These are phyloP conservation scores for Pygoscelis antarcticus DNA, from an alignment of 2,113 vertebrate species.

Conservation along the genomic window DNA sequence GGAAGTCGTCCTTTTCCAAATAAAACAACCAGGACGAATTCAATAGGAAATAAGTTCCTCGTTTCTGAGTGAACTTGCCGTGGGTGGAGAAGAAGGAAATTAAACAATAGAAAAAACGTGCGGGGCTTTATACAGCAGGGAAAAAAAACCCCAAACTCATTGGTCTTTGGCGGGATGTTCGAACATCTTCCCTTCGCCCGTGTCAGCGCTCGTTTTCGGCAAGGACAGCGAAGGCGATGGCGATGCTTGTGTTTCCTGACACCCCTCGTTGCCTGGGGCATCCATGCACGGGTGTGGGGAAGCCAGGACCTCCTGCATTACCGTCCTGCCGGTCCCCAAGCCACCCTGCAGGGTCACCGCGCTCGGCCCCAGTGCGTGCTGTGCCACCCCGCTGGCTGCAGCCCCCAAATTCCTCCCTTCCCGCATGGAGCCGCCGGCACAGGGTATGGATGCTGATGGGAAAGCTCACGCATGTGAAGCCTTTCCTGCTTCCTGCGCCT, in stretches of 20 bases:
- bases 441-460: accelerated
- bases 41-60: constrained; percentile 60
- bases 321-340: accelerated
- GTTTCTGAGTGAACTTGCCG: constrained; percentile 36
- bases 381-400: not conserved
- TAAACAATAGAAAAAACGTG: constrained; percentile 57
- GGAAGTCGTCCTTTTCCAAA: constrained; percentile 53
- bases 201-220: not conserved
- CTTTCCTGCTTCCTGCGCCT: not conserved
- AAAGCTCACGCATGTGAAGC: accelerated
- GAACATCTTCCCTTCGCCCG: not conserved
- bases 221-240: not conserved
- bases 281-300: not conserved
- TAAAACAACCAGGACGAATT: constrained; percentile 48
- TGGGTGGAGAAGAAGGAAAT: constrained; percentile 67
- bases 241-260: accelerated
- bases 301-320: not conserved
- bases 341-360: accelerated
- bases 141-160: not conserved
- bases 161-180: not conserved
- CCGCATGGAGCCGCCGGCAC: accelerated
- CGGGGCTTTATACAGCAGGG: not conserved
- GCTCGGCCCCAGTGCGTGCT: accelerated
- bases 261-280: accelerated
- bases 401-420: not conserved